Base-by-base conservation (phyloP, 2,797 vertebrate species). In the Botia almorhae region DNA sequence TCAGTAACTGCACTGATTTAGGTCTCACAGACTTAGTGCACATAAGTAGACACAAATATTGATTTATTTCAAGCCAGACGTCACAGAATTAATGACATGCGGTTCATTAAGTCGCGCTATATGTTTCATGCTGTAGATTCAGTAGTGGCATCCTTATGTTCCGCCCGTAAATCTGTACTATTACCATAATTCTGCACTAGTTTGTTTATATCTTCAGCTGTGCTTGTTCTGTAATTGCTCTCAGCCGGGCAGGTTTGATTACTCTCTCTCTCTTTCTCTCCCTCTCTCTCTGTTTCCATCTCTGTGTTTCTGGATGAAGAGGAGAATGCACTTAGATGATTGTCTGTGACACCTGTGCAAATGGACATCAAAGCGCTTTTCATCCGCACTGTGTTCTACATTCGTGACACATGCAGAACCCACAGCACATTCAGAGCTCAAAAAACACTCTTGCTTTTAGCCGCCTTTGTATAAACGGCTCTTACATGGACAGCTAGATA, bases 361-460 rank as follows among this genome's bases (percentile, higher is more conserved):
- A 80, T 80, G 63, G 63, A 80, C 78, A 80, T 80, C 71, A 80
- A 80, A 80, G 78, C 63, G 51, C 70, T 80, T 80, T 80, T 80
- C 51, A 80, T 74, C 63, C n/a, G 2, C 69, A 48, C 78, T 65
- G 71, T 82, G 85, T 82, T 82, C 78, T 86, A 76, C 76, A 86
- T 86, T 86, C 85, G 82, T 77, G 76, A 82, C 84, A 85, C 82
- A 85, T 39, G 29, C 75, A 60, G 76, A 76, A 53, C 82, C 76
- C 80, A 39, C 80, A 80, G 77, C 76, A 79, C 82, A 86, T 82
- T 65, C 85, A 82, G 80, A 84, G 64, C 85, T 80, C 69, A 80
- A 75, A 71, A 69, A 82, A 77, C 56, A 77, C 39, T 39, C 50
- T 58, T 67, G 80, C 73, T 82, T 80, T 86, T 81, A 83, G 77